Evolutionary conservation across 1,140 invertebrate genomes (phyloP), one percentile per base, ranked within the genome.

Genomic region (Acromyrmex heyeri): DNA sequence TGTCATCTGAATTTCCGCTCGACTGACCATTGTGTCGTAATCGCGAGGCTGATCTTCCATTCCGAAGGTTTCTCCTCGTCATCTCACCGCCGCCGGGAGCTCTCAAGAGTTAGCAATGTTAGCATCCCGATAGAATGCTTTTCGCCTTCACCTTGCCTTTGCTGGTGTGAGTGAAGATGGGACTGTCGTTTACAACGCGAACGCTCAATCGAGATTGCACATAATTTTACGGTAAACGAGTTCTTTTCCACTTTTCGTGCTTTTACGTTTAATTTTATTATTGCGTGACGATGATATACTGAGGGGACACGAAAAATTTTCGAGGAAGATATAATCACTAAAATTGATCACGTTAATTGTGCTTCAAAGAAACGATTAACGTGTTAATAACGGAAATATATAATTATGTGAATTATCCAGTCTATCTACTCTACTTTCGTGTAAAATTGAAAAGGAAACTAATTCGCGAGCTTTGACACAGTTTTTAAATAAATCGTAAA

Each of bases 91-190:
- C 44, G 5, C 34, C 10, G 30, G n/a, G 53, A 55, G 7, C 59
- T 44, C 50, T 65, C 30, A 16, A n/a, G 4, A 30, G 44, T 48
- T 24, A 16, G 38, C 38, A 44, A 44, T 44, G 8, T 44, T 44
- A 18, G 1, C 38, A 65, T 55, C 65, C 14, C 7, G 30, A 38
- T 21, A 44, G 30, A 38, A 61, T 34, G 18, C 44, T 64, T 34
- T 30, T 81, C 16, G 34, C 78, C 78, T 70, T 81, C 65, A 70
- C 78, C 30, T 70, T 81, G 65, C 50, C 65, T 69, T 30, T 34
- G 64, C 30, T 24, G 38, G 21, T 5, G 21, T 4, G 50, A 81
- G 10, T 34, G 12, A 21, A 70, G 21, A 38, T 38, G 48, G 4
- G 12, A 73, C 34, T 44, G 38, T 44, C 24, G 24, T 1, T 69